These are phyloP conservation scores for Mionectes olivaceus DNA, from an alignment of 2,797 vertebrate species.

Conservation along the genomic window DNA sequence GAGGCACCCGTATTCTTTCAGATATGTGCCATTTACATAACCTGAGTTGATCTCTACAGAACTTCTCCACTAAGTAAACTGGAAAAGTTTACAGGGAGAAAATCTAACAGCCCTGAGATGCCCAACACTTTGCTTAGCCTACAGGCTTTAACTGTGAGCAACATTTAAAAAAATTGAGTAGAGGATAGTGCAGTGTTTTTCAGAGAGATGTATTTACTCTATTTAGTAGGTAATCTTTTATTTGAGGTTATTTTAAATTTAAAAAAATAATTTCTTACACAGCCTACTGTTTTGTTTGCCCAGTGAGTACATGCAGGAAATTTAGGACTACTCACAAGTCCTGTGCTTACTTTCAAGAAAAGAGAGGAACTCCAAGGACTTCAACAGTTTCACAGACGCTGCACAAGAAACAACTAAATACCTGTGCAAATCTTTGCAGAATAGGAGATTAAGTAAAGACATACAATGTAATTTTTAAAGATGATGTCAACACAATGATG, in stretches of 20 bases:
- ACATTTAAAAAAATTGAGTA: background rate
- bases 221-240: background rate
- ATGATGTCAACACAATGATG: background rate
- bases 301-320: background rate
- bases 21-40: background rate
- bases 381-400: background rate
- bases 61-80: background rate
- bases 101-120: background rate
- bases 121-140: background rate
- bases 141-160: background rate
- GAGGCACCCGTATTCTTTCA: background rate
- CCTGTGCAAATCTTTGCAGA: background rate
- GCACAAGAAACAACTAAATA: background rate
- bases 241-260: background rate
- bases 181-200: background rate
- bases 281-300: background rate
- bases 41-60: background rate
- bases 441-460: background rate
- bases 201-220: background rate
- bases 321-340: background rate
- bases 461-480: background rate
- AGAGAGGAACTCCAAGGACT: background rate
- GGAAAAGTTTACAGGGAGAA: background rate
- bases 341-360: background rate
- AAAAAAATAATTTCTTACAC: background rate